These are phyloP conservation scores for Melanotaenia parkinsoni DNA, from an alignment of 2,797 vertebrate species.

Conservation along the genomic window DNA sequence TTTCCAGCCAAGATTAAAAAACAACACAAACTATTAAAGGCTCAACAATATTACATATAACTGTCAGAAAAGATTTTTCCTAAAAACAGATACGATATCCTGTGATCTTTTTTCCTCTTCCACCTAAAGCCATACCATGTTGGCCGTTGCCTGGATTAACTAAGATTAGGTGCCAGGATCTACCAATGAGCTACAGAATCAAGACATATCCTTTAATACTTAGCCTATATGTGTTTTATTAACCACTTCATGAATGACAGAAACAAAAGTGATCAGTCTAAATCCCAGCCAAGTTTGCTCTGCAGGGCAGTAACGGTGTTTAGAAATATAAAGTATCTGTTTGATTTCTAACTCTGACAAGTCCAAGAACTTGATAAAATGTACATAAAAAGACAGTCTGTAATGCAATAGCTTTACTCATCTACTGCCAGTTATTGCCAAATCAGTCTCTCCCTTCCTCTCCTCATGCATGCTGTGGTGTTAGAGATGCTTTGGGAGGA, in stretches of 20 bases:
- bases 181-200: too few species aligned
- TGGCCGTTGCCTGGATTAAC: too few species aligned
- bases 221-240: neutral
- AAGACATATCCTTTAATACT: neutral
- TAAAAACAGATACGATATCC: too few species aligned
- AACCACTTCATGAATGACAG: neutral
- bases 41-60: too few species aligned
- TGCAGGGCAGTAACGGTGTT: neutral
- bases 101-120: too few species aligned
- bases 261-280: neutral
- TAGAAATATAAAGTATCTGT: neutral
- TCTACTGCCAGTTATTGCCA: constrained; percentile 40
- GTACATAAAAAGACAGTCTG: constrained; percentile 26
- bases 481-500: constrained; percentile 29
- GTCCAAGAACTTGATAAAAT: constrained; percentile 33
- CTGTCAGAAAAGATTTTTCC: too few species aligned
- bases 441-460: constrained; percentile 29
- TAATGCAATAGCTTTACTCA: constrained; percentile 23
- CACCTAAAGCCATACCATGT: too few species aligned
- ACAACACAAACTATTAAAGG: too few species aligned
- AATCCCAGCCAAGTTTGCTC: neutral
- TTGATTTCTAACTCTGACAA: constrained; percentile 4
- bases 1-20: too few species aligned
- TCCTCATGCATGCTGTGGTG: constrained; percentile 29
- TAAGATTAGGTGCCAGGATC: too few species aligned